phyloP scores from a whole-genome alignment of 2,797 vertebrate genomes.

The Notoglanidium macrostoma region DNA sequence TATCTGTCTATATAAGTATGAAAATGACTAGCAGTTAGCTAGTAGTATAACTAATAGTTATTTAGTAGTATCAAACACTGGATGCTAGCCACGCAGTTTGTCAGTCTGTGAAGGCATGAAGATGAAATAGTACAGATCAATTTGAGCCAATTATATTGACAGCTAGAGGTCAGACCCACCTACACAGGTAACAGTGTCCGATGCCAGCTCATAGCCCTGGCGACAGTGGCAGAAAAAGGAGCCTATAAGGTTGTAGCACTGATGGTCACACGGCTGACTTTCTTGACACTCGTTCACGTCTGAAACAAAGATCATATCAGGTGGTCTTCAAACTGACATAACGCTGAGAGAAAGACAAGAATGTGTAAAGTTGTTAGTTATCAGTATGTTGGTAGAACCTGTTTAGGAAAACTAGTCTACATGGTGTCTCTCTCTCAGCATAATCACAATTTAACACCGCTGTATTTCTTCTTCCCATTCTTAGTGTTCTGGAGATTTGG shows the following conservation, averaged over 20 bases:
- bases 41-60: neutral
- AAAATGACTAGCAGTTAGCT: neutral
- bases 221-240: constrained; percentile 96
- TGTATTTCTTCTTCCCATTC: neutral
- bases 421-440: neutral
- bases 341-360: neutral
- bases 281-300: constrained; percentile 93
- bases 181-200: constrained; percentile 88
- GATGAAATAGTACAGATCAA: neutral
- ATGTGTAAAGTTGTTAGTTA: neutral
- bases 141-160: neutral
- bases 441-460: neutral
- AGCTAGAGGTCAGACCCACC: constrained; percentile 69
- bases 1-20: neutral
- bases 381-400: neutral
- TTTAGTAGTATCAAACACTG: neutral
- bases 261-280: constrained; percentile 89
- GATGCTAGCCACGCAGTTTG: neutral
- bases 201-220: constrained; percentile 89
- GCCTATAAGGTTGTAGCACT: constrained; percentile 93
- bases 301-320: constrained; percentile 67
- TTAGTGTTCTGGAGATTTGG: neutral
- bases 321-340: constrained; percentile 4
- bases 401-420: neutral
- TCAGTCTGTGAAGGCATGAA: neutral